Conservation (phyloP, 2,888 invertebrate genomes). For the Mythimna pallens region DNA sequence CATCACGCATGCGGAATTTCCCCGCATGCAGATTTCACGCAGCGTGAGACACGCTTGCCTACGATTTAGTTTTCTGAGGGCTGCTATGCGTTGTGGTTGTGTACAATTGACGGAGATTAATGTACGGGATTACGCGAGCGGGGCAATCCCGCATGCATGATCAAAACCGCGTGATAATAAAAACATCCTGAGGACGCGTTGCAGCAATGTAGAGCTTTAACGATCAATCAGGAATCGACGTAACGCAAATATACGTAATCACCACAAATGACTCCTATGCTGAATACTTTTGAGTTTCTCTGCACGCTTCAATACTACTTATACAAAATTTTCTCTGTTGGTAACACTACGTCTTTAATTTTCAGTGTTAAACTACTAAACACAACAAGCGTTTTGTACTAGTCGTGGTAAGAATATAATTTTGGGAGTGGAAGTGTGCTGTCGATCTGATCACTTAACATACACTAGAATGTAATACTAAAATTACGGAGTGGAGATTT, state of each 20-base stretch:
- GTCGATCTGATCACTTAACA: slow-evolving; percentile 74
- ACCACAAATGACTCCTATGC: neutral
- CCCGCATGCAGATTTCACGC: no score
- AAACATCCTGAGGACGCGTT: neutral
- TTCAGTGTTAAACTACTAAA: slow-evolving; percentile 86
- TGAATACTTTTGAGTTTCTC: slow-evolving; percentile 1
- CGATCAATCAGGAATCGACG: slow-evolving; percentile 14
- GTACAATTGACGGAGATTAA: no score
- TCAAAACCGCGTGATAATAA: no score
- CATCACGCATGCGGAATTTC: no score
- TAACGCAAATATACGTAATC: neutral
- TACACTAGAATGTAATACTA: slow-evolving; percentile 71
- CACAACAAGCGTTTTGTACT: slow-evolving; percentile 78
- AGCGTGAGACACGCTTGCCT: no score
- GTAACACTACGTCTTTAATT: slow-evolving; percentile 79
- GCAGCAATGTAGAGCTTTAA: neutral
- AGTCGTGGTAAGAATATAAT: slow-evolving; percentile 81
- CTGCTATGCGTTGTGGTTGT: no score
- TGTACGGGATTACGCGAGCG: no score
- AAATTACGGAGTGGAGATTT: slow-evolving; percentile 63
- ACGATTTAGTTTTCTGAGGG: no score
- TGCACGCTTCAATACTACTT: slow-evolving; percentile 26
- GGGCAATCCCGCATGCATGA: no score
- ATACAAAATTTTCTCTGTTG: slow-evolving; percentile 46
- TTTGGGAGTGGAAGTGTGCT: slow-evolving; percentile 78